Evolutionary conservation across 2,113 vertebrate genomes (phyloP).

Genomic region (Boulengeromyrus knoepffleri): DNA sequence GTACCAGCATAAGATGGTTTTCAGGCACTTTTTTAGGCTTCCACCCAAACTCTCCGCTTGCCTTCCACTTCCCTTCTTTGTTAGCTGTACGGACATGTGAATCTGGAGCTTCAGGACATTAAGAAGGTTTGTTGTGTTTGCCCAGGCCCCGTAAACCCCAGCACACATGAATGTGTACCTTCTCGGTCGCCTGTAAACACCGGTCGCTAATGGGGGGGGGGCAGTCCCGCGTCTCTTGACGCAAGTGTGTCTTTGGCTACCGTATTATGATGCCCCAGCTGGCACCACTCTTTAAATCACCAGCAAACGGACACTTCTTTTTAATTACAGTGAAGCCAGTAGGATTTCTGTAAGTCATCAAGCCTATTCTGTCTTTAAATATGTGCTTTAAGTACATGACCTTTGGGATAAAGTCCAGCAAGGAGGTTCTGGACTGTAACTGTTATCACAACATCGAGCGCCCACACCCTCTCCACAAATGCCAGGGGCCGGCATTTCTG

Average conservation of each 20-base stretch:
- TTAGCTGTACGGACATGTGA: constrained; percentile 39
- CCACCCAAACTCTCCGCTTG: background rate
- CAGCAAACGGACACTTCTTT: background rate
- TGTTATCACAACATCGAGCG: background rate
- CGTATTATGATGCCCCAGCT: background rate
- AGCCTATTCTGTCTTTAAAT: background rate
- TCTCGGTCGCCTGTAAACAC: constrained; percentile 14
- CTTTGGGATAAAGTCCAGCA: background rate
- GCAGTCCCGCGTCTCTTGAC: background rate
- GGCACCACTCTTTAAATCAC: background rate
- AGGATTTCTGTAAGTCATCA: background rate
- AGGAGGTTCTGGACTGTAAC: background rate
- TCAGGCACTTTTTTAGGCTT: background rate
- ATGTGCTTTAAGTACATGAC: background rate
- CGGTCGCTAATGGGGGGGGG: background rate
- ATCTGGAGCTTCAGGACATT: constrained; percentile 46
- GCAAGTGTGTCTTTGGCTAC: background rate
- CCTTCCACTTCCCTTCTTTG: background rate
- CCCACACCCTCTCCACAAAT: background rate
- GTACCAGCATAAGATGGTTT: background rate
- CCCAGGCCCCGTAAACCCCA: constrained; percentile 32
- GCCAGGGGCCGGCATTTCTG: background rate
- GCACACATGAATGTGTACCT: constrained; percentile 39
- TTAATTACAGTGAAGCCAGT: background rate
- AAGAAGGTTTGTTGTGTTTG: constrained; percentile 41